These are phyloP conservation scores for Tribolium freemani DNA, from an alignment of 2,888 invertebrate genomes.

Conservation along the genomic window DNA sequence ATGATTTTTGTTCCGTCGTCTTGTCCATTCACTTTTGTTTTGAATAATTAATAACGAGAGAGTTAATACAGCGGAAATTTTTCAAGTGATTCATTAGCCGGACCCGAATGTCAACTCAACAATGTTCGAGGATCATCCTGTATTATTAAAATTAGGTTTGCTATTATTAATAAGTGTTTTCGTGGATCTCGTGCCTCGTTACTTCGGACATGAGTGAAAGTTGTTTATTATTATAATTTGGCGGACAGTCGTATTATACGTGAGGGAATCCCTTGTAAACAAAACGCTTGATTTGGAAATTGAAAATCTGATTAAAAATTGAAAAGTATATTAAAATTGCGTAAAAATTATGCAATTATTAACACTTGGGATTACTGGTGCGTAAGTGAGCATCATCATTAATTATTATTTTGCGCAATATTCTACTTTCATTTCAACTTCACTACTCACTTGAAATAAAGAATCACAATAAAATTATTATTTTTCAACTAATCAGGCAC, in stretches of 20 bases:
- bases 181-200: constrained; percentile 1
- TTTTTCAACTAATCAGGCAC: not conserved
- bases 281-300: not conserved
- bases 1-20: constrained; percentile 1
- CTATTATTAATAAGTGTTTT: constrained; percentile 7
- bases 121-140: not conserved
- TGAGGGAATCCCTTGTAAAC: not conserved
- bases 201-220: constrained; percentile 25
- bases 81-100: not conserved
- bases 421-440: too few species aligned
- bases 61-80: not conserved
- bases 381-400: too few species aligned
- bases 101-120: not conserved
- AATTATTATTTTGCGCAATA: too few species aligned
- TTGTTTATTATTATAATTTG: constrained; percentile 26
- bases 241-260: not conserved
- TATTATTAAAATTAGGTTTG: constrained; percentile 9
- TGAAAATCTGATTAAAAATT: too few species aligned
- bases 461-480: not conserved
- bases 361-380: too few species aligned
- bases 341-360: not conserved
- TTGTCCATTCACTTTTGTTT: constrained; percentile 1
- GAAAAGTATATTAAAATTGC: not conserved
- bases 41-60: not conserved
- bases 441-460: constrained; percentile 12